Conservation (phyloP, 2,113 vertebrate species). For the Jacana jacana region DNA sequence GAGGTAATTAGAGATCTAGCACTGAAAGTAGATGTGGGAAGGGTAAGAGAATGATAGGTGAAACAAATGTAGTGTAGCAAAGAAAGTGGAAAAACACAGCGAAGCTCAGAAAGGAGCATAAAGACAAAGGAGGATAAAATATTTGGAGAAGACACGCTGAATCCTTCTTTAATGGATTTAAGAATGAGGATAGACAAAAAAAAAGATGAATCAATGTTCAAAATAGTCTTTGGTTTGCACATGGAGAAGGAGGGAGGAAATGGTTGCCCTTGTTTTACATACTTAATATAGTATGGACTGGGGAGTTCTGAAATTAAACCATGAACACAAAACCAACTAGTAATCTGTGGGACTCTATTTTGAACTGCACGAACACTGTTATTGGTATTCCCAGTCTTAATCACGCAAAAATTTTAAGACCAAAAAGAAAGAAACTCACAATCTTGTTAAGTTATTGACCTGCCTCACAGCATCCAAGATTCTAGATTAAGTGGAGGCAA, state of each 20-base stretch:
- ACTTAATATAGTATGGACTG: background rate
- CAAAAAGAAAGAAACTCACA: background rate
- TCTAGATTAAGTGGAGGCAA: background rate
- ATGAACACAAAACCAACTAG: background rate
- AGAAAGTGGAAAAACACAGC: background rate
- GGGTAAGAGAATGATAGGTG: accelerated
- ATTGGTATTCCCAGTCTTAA: background rate
- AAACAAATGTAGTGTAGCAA: background rate
- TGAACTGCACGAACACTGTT: background rate
- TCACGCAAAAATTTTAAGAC: background rate
- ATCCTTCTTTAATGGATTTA: background rate
- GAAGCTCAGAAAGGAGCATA: background rate
- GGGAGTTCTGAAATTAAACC: background rate
- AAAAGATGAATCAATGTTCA: background rate
- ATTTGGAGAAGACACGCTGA: background rate
- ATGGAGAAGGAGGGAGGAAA: background rate
- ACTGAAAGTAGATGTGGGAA: background rate
- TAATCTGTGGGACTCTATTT: background rate
- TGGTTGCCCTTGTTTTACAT: background rate
- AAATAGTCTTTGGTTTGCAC: background rate
- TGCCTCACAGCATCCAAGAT: background rate
- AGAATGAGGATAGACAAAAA: background rate
- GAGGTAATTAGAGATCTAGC: background rate
- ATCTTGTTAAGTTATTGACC: background rate
- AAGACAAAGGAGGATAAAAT: background rate